Evolutionary conservation across 2,888 invertebrate genomes (phyloP), one percentile per base, ranked within the genome.

Genomic region (Melanophora roralis): DNA sequence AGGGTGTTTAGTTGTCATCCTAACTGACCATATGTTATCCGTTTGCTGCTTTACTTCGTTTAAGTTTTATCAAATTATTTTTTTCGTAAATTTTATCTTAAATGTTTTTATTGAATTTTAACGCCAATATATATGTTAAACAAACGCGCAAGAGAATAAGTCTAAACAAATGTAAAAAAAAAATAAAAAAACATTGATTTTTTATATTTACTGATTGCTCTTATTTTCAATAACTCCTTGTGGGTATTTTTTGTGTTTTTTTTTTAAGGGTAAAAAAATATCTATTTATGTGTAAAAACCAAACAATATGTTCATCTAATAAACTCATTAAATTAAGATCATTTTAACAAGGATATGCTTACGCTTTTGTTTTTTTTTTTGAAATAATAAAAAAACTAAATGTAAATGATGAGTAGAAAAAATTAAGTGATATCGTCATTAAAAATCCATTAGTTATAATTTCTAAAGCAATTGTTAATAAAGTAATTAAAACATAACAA

Each of bases 341-440:
- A 16, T 53, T 53, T 53, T 53, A 32, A 53, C 51, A 27, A 53
- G 51, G 51, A 27, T 32, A 53, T 23, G n/a, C 21, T 23, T 47
- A 16, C 8, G 14, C 16, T 43, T 27, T 40, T 40, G 40, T 5
- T 14, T 9, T n/a, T n/a, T 47, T 1, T 47, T 23, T 4, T 7
- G 23, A 21, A 14, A 34, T 53, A 23, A 12, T 45, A 45, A 43
- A 43, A 16, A 14, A 8, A 43, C 7, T 2, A 8, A 7, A 43
- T 16, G 14, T 40, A 40, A 40, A 14, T n/a, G 43, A 43, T 43
- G 43, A 43, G 43, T 16, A 2, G 2, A 27, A 34, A 62, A 55
- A 68, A 68, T 34, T 34, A 45, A 55, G 67, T 21, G n/a, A 68
- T 68, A 32, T 55, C 34, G 55, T 45, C 45, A 68, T 68, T 68